A percentile compares a stretch with the other conserved stretches of the same genome.
phyloP scores from a whole-genome alignment of 2,888 invertebrate genomes.

The Ormyrus thymus region DNA sequence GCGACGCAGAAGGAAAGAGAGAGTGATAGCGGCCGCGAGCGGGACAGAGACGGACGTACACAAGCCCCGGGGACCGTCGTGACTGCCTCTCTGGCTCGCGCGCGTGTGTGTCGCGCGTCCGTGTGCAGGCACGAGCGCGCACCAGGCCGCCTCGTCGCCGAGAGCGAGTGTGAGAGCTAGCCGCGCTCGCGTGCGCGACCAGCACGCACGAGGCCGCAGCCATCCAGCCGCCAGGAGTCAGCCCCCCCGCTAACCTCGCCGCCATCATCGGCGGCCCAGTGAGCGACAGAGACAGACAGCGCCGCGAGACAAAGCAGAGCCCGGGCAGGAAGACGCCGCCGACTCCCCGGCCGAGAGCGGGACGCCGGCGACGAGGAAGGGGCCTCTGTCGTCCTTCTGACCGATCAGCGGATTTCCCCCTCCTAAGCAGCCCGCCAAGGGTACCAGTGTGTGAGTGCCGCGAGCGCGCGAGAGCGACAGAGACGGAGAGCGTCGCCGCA shows the following conservation, averaged over 20 bases:
- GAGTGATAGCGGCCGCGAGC: constrained; percentile 6
- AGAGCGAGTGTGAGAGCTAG: background rate
- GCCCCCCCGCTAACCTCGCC: constrained; percentile 28
- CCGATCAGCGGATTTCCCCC: constrained; percentile 55
- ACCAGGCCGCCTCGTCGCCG: background rate
- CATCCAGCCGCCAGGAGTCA: background rate
- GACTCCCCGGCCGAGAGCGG: background rate
- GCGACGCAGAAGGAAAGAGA: constrained; percentile 17
- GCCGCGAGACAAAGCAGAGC: background rate
- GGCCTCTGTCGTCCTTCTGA: constrained; percentile 5
- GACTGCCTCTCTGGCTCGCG: background rate
- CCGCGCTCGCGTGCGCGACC: constrained; percentile 57
- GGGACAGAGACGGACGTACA: no score
- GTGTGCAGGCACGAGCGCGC: background rate
- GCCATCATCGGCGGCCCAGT: background rate
- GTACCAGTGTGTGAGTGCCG: constrained; percentile 10
- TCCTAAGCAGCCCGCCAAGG: constrained; percentile 19
- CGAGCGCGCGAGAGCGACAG: constrained; percentile 7
- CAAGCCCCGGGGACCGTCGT: no score
- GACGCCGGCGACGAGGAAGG: background rate
- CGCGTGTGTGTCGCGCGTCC: background rate
- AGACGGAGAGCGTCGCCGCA: constrained; percentile 3
- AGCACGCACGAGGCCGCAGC: constrained; percentile 16
- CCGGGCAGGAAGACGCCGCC: background rate
- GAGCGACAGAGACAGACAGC: constrained; percentile 12